A percentile compares a stretch with the other conserved stretches of the same genome.
Conservation (phyloP, 2,888 invertebrate species). For the Eupelmus urozonus region DNA sequence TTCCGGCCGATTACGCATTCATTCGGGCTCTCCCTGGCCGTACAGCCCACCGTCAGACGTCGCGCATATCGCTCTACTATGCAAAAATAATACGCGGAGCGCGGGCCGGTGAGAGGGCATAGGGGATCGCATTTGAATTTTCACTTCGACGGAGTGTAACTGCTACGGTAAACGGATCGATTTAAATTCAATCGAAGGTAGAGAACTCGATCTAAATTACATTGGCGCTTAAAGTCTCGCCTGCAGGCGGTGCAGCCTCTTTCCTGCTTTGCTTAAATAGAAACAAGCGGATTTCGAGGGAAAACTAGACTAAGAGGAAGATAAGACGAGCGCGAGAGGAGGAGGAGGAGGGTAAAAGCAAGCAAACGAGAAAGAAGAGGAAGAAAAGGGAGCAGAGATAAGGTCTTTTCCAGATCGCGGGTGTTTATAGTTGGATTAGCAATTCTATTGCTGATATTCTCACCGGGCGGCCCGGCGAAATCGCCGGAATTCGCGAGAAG, state of each 20-base stretch:
- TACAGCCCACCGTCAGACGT: no score
- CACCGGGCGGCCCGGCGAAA: slow-evolving; percentile 51
- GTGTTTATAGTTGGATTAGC: slow-evolving; percentile 73
- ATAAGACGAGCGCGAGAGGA: slow-evolving; percentile 30
- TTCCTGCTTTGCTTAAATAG: slow-evolving; percentile 39
- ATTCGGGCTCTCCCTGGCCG: no score
- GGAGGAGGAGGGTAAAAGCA: background rate
- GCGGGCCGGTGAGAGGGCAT: no score
- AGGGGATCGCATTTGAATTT: slow-evolving; percentile 32
- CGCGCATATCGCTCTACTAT: no score
- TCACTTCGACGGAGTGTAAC: background rate
- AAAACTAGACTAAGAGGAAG: slow-evolving; percentile 32
- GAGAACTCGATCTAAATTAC: slow-evolving; percentile 51
- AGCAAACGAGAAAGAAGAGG: background rate
- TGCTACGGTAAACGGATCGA: slow-evolving; percentile 38
- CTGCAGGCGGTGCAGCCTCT: background rate
- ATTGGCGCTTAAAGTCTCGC: slow-evolving; percentile 31
- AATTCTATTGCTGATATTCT: slow-evolving; percentile 71
- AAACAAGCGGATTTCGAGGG: slow-evolving; percentile 46
- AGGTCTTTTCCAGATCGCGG: slow-evolving; percentile 58
- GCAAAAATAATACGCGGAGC: no score
- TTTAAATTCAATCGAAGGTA: slow-evolving; percentile 54
- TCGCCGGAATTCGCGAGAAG: slow-evolving; percentile 28
- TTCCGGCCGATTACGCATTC: no score
- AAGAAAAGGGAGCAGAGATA: slow-evolving; percentile 16